phyloP scores from a whole-genome alignment of 2,888 invertebrate species.

The Perithous albicinctus region DNA sequence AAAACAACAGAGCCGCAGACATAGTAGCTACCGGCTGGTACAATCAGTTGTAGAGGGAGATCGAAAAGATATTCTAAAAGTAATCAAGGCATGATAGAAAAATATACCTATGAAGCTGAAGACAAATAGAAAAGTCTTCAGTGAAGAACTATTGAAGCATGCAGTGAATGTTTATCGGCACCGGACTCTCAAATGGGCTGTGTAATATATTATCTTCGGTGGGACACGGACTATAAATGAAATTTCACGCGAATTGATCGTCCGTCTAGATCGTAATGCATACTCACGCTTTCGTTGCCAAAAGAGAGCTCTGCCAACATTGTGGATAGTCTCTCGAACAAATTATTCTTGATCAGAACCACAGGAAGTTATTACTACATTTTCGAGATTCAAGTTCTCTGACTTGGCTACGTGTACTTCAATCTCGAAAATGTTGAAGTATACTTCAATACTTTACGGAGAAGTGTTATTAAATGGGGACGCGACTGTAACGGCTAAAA shows the following conservation, averaged over 20 bases:
- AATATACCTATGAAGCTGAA: slow-evolving; percentile 32
- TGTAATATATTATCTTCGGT: slow-evolving; percentile 68
- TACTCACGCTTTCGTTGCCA: slow-evolving; percentile 25
- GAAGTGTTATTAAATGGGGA: too few species aligned
- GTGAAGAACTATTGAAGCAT: slow-evolving; percentile 70
- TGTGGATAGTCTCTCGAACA: background rate
- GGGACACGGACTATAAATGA: slow-evolving; percentile 28
- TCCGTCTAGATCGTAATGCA: slow-evolving; percentile 7
- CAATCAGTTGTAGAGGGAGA: slow-evolving; percentile 50
- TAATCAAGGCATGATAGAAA: slow-evolving; percentile 49
- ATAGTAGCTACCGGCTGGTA: slow-evolving; percentile 39
- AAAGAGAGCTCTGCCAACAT: slow-evolving; percentile 28
- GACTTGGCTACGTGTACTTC: background rate
- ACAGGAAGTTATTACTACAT: background rate
- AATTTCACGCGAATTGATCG: slow-evolving; percentile 52
- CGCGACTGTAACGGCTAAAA: too few species aligned
- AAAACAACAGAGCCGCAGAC: slow-evolving; percentile 3
- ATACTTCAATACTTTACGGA: background rate
- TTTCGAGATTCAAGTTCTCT: background rate
- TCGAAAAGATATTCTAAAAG: slow-evolving; percentile 45
- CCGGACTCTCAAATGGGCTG: slow-evolving; percentile 47
- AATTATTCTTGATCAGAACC: slow-evolving; percentile 4
- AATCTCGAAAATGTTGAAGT: background rate
- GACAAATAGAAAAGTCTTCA: slow-evolving; percentile 16
- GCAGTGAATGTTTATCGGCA: slow-evolving; percentile 80